Conservation (phyloP, 2,888 invertebrate genomes). For the Heliconius ethilla region DNA sequence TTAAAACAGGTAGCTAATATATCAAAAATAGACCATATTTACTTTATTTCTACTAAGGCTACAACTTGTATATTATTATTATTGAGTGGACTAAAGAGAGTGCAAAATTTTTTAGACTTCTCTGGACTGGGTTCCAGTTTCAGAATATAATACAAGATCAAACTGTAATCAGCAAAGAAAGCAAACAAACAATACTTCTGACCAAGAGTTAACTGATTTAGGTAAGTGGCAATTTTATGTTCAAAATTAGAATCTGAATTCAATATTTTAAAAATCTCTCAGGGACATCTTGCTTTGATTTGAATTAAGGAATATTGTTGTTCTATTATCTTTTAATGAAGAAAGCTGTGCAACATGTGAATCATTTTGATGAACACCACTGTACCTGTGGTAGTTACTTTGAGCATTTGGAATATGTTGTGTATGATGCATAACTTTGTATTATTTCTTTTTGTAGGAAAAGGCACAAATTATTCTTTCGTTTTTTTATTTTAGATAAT, state of each 20-base stretch:
- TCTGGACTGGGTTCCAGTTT: conserved; percentile 80
- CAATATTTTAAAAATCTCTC: neutral
- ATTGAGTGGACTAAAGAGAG: conserved; percentile 40
- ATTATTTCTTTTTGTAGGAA: too few relatives aligned
- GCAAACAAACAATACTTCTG: conserved; percentile 75
- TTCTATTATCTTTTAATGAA: neutral
- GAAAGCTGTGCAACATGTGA: neutral
- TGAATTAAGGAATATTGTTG: neutral
- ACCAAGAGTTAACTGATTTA: conserved; percentile 76
- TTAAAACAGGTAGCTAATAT: conserved; percentile 64
- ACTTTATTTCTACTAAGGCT: conserved; percentile 1
- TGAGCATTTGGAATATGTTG: neutral
- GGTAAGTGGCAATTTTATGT: conserved; percentile 58
- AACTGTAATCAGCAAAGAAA: conserved; percentile 77
- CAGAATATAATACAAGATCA: conserved; percentile 75
- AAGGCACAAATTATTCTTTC: neutral
- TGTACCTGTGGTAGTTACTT: neutral
- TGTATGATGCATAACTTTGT: neutral
- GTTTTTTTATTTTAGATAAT: conserved; percentile 64
- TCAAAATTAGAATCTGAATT: neutral
- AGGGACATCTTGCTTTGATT: neutral
- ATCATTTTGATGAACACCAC: neutral
- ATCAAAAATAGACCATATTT: conserved; percentile 21
- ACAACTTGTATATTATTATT: conserved; percentile 16
- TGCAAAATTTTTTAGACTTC: conserved; percentile 69